A percentile compares a stretch with the other conserved stretches of the same genome.
phyloP scores from a whole-genome alignment of 2,888 invertebrate genomes.

The Diaperis boleti region DNA sequence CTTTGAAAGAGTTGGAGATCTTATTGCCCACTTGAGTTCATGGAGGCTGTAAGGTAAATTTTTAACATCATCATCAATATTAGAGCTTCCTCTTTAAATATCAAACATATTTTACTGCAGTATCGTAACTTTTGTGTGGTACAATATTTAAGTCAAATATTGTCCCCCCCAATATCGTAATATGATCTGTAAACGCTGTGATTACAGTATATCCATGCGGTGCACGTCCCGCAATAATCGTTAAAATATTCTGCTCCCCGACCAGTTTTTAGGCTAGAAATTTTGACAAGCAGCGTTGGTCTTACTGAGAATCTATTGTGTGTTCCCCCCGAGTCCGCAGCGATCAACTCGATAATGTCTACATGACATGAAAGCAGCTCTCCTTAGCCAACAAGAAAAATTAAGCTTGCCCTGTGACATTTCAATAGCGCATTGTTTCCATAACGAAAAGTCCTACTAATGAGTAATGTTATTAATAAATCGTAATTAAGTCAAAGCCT shows the following conservation, averaged over 20 bases:
- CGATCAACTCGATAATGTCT: slow-evolving; percentile 27
- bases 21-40: too few relatives aligned
- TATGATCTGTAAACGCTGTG: neutral
- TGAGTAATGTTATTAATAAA: slow-evolving; percentile 14
- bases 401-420: slow-evolving; percentile 27
- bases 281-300: slow-evolving; percentile 6
- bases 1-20: too few relatives aligned
- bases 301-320: slow-evolving; percentile 12
- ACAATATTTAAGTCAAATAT: too few relatives aligned
- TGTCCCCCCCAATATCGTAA: too few relatives aligned
- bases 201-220: too few relatives aligned
- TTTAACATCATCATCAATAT: too few relatives aligned
- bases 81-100: too few relatives aligned
- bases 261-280: slow-evolving; percentile 2
- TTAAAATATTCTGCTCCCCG: neutral
- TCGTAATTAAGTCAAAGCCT: neutral
- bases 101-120: too few relatives aligned
- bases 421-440: slow-evolving; percentile 28
- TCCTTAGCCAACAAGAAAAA: slow-evolving; percentile 22
- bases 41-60: too few relatives aligned
- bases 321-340: slow-evolving; percentile 1
- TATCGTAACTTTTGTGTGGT: too few relatives aligned
- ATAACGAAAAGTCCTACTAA: slow-evolving; percentile 15
- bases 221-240: neutral
- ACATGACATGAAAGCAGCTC: slow-evolving; percentile 30